A percentile compares a stretch with the other conserved stretches of the same genome.
These are phyloP conservation scores for Cerastoderma edule DNA, from an alignment of 2,888 invertebrate genomes.

Conservation along the genomic window DNA sequence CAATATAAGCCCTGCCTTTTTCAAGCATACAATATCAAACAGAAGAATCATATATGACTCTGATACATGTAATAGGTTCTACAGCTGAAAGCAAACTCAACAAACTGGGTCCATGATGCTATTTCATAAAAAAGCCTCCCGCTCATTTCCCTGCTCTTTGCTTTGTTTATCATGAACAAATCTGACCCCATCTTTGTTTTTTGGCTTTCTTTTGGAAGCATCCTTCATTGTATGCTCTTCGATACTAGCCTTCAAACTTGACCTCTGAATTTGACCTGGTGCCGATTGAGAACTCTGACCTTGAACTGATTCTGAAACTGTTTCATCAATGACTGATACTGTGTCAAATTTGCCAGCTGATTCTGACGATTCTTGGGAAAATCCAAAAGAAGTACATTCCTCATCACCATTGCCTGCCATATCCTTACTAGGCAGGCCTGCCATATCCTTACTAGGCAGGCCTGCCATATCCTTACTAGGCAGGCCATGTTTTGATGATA, in stretches of 20 bases:
- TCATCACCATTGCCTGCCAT: too few relatives aligned
- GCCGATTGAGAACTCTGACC: too few relatives aligned
- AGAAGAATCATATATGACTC: too few relatives aligned
- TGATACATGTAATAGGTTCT: too few relatives aligned
- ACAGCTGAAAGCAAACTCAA: too few relatives aligned
- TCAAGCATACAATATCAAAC: too few relatives aligned
- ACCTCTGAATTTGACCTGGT: background rate
- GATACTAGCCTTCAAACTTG: conserved; percentile 32
- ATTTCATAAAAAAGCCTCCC: conserved; percentile 7
- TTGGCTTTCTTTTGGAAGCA: background rate
- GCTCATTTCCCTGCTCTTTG: background rate
- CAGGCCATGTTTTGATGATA: background rate
- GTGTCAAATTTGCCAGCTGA: too few relatives aligned
- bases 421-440: too few relatives aligned
- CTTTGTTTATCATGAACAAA: background rate
- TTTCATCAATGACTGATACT: conserved; percentile 33
- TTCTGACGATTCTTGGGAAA: too few relatives aligned
- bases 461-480: conserved; percentile 29
- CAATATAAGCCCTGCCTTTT: too few relatives aligned
- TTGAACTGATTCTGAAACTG: background rate
- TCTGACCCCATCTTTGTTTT: background rate
- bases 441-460: background rate
- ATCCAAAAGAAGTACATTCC: too few relatives aligned
- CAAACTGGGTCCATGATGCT: background rate
- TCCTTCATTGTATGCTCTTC: conserved; percentile 38